These are phyloP conservation scores for Ophion ellenae DNA, from an alignment of 2,888 invertebrate species.

Conservation along the genomic window DNA sequence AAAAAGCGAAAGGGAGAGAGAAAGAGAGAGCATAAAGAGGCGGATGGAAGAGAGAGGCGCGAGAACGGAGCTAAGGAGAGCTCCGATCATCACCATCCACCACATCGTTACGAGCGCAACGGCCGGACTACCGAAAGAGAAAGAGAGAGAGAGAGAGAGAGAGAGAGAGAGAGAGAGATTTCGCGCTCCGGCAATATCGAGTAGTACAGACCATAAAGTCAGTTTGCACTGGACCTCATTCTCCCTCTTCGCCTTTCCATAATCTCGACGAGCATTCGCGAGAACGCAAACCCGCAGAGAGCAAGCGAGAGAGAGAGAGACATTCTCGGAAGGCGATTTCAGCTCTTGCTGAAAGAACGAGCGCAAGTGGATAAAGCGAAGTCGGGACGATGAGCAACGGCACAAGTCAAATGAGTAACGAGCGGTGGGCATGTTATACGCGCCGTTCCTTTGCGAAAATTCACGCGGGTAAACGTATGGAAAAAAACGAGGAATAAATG, in stretches of 20 bases:
- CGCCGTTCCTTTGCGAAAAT: not conserved
- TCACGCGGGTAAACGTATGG: not conserved
- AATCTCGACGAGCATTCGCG: slow-evolving; percentile 71
- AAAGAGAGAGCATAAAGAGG: slow-evolving; percentile 40
- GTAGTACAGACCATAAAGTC: slow-evolving; percentile 39
- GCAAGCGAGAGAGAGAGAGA: slow-evolving; percentile 11
- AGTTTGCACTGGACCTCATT: slow-evolving; percentile 31
- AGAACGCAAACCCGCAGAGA: slow-evolving; percentile 29
- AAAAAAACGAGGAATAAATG: too few species aligned
- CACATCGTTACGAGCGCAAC: slow-evolving; percentile 60
- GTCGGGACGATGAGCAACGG: slow-evolving; percentile 24
- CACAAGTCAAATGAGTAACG: not conserved
- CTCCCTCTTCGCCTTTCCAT: slow-evolving; percentile 68
- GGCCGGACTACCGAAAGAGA: slow-evolving; percentile 49
- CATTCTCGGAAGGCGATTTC: slow-evolving; percentile 80
- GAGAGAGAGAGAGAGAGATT: slow-evolving; percentile 32
- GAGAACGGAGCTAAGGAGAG: slow-evolving; percentile 36
- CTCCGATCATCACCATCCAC: slow-evolving; percentile 57
- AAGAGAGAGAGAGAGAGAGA: too few species aligned
- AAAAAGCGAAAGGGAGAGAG: slow-evolving; percentile 28
- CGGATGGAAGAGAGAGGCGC: slow-evolving; percentile 17
- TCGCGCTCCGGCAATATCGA: slow-evolving; percentile 51
- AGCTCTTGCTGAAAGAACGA: slow-evolving; percentile 65
- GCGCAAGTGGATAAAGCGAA: slow-evolving; percentile 39
- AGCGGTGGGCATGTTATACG: not conserved